These are phyloP conservation scores for Helicolenus hilgendorfi DNA, from an alignment of 2,797 vertebrate species.

Conservation along the genomic window DNA sequence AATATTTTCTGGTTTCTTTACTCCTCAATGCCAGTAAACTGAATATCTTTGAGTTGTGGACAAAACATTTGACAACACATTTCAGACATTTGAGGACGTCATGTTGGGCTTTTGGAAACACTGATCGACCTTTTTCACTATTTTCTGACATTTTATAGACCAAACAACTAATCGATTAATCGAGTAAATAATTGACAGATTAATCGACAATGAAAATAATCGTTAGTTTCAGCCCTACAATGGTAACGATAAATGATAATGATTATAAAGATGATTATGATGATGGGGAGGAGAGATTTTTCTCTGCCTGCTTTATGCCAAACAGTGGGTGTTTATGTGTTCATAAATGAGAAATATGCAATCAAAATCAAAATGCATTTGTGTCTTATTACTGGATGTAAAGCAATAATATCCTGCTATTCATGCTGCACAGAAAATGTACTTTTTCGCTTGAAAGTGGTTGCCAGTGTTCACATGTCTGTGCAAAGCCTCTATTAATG, in stretches of 20 bases:
- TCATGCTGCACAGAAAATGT: not conserved
- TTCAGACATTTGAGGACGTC: too few species aligned
- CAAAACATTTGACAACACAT: too few species aligned
- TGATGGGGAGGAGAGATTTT: not conserved
- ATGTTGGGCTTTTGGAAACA: too few species aligned
- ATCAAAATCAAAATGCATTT: too few species aligned
- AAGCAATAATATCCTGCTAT: not conserved
- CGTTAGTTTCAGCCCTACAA: not conserved
- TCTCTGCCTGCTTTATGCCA: not conserved
- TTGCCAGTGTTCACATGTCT: conserved; percentile 4
- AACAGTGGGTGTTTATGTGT: not conserved
- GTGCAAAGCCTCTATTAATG: conserved; percentile 10
- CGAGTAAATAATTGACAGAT: too few species aligned
- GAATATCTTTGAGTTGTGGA: too few species aligned
- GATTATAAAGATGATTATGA: not conserved
- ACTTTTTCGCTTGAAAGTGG: conserved; percentile 1
- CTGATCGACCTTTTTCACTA: too few species aligned
- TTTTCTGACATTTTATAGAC: too few species aligned
- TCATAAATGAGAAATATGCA: not conserved
- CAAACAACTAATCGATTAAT: not conserved
- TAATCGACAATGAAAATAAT: not conserved
- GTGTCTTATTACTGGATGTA: not conserved
- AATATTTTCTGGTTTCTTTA: too few species aligned
- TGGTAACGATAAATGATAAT: not conserved
- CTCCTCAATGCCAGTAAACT: too few species aligned